Evolutionary conservation across 1,140 invertebrate genomes (phyloP).

Genomic region (Bombus consobrinus): DNA sequence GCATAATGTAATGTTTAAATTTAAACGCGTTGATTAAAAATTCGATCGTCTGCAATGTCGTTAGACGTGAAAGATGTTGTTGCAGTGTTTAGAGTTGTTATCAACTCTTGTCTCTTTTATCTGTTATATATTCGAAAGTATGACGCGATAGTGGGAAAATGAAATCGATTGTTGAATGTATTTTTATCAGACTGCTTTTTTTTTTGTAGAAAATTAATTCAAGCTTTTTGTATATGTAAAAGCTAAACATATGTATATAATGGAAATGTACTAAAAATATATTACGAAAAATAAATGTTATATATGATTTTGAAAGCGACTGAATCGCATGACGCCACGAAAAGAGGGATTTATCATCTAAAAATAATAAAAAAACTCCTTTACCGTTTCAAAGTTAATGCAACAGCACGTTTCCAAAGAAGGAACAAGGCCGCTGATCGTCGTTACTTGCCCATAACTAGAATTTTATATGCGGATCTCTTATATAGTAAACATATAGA

Average conservation of each 20-base stretch:
- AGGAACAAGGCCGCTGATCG: slow-evolving; percentile 8
- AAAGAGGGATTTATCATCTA: background rate
- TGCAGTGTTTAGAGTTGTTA: background rate
- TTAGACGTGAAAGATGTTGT: background rate
- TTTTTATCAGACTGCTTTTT: background rate
- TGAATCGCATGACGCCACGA: no score
- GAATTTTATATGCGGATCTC: background rate
- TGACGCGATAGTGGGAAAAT: no score
- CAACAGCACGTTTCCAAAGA: background rate
- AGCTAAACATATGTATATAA: background rate
- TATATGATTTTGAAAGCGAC: background rate
- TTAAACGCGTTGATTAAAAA: background rate
- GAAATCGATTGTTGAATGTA: background rate
- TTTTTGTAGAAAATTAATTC: background rate
- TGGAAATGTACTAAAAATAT: background rate
- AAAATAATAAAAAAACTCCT: slow-evolving; percentile 1
- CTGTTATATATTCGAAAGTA: background rate
- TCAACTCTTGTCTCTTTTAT: background rate
- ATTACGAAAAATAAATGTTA: background rate
- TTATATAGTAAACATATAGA: slow-evolving; percentile 39
- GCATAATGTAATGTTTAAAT: background rate
- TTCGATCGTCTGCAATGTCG: background rate
- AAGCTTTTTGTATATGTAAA: background rate
- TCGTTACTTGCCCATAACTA: background rate
- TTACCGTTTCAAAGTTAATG: background rate